These are phyloP conservation scores for rabbit (Oryctolagus cuniculus) DNA, from an alignment of 2,113 vertebrate genomes.

Conservation along the genomic window mOryCun1.1 NC_091438.1:155005501-155006000, in stretches of 20 bases:
- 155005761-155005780: background rate
- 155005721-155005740: background rate
- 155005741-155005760: background rate
- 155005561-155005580: background rate
- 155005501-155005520: background rate
- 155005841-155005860: background rate
- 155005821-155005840: background rate
- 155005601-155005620: fast-evolving
- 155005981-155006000: no score
- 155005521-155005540: fast-evolving
- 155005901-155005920: background rate
- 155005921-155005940: no score
- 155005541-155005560: background rate
- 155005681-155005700: background rate
- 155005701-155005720: background rate
- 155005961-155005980: no score
- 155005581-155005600: fast-evolving
- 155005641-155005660: background rate
- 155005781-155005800: fast-evolving
- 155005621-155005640: background rate
- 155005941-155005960: no score
- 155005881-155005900: background rate
- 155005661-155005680: background rate
- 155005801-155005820: background rate
- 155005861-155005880: background rate